A percentile compares a stretch with the other conserved stretches of the same genome.
Evolutionary conservation across 2,888 invertebrate genomes (phyloP).

Genomic region (Frankliniella intonsa): DNA sequence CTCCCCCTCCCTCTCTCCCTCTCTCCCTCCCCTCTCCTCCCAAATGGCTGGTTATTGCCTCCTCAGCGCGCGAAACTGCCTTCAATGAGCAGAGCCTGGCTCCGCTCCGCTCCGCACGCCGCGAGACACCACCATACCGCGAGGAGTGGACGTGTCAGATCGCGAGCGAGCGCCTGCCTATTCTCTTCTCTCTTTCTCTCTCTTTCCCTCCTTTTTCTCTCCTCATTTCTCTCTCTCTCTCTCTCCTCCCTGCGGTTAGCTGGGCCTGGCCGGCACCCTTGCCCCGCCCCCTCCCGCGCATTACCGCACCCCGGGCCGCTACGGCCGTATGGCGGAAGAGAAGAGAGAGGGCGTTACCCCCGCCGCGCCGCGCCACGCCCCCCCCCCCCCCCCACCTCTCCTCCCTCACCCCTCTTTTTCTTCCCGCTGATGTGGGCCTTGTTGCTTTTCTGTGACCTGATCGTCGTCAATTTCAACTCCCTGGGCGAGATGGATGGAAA

Average conservation of each 20-base stretch:
- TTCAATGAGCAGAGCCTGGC: no score
- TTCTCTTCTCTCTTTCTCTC: not conserved
- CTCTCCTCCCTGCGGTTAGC: not conserved
- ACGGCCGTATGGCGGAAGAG: not conserved
- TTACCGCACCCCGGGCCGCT: not conserved
- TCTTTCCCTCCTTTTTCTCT: not conserved
- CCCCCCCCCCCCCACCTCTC: not conserved
- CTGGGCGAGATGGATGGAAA: no score
- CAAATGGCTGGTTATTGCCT: no score
- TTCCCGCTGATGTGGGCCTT: conserved; percentile 10
- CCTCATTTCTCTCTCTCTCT: not conserved
- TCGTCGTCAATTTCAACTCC: not conserved
- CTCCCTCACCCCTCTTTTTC: not conserved
- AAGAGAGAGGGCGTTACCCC: not conserved
- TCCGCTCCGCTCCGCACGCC: no score
- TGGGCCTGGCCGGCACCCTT: not conserved
- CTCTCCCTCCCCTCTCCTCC: no score
- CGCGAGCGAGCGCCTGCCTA: no score
- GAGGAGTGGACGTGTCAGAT: no score
- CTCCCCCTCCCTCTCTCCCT: no score
- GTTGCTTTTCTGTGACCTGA: not conserved
- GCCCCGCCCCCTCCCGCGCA: not conserved
- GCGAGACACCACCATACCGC: no score
- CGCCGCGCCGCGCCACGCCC: not conserved
- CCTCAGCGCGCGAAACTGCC: no score